Conservation (phyloP, 2,113 vertebrate species). For the Lasiurus cinereus region DNA sequence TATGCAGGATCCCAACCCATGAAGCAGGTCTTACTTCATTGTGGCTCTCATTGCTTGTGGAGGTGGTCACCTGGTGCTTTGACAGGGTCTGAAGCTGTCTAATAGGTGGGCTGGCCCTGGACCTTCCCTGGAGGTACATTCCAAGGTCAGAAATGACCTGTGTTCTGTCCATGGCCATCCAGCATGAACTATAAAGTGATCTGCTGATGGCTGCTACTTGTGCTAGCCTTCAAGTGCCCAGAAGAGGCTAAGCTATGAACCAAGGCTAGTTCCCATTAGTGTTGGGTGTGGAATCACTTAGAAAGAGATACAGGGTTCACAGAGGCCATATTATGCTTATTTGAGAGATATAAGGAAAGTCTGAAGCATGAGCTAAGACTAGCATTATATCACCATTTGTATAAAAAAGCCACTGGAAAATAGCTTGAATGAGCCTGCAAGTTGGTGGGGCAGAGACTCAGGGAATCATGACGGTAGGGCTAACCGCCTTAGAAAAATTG, state of each 20-base stretch:
- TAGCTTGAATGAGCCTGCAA: background rate
- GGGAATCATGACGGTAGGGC: background rate
- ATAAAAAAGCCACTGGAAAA: background rate
- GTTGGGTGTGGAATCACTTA: background rate
- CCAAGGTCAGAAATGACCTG: background rate
- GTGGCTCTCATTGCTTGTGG: background rate
- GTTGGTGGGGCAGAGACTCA: background rate
- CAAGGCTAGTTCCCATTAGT: background rate
- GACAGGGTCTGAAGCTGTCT: background rate
- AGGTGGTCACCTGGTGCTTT: background rate
- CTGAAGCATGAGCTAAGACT: background rate
- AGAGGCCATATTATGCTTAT: background rate
- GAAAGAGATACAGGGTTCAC: background rate
- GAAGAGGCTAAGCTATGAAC: background rate
- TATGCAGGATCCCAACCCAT: background rate
- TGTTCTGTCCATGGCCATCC: background rate
- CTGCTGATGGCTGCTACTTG: background rate
- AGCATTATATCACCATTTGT: background rate
- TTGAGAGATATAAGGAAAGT: background rate
- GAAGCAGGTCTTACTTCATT: background rate
- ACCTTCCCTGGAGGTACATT: background rate
- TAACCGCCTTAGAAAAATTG: background rate
- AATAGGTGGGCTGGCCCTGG: background rate
- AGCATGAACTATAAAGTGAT: background rate
- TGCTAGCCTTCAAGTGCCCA: background rate